A percentile compares a stretch with the other conserved stretches of the same genome.
Evolutionary conservation across 1,140 invertebrate genomes (phyloP).

Genomic region (Sminthurides bifidus): DNA sequence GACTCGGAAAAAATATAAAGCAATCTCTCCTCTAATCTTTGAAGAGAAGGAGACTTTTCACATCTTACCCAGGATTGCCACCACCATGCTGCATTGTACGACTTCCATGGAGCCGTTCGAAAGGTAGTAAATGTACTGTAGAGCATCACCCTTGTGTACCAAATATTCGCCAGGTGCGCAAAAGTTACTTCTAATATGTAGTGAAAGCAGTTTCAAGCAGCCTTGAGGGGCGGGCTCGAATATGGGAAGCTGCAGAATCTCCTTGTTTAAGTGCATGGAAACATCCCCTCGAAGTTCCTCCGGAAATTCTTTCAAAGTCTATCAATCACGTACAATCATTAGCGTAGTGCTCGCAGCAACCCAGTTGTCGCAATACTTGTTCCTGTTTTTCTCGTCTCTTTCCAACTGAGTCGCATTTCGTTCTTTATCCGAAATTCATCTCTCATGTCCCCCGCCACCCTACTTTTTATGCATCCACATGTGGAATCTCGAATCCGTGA

Average conservation of each 20-base stretch:
- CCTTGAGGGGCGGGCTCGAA: conserved; percentile 80
- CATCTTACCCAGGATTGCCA: conserved; percentile 84
- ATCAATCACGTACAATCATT: conserved; percentile 28
- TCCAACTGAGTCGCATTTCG: too few relatives aligned
- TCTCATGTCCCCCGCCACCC: too few relatives aligned
- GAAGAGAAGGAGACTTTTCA: neutral
- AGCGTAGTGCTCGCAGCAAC: neutral
- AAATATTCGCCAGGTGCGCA: conserved; percentile 93
- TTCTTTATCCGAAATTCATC: too few relatives aligned
- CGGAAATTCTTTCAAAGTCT: conserved; percentile 93
- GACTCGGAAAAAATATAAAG: neutral
- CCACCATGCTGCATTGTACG: conserved; percentile 93
- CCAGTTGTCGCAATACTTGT: too few relatives aligned
- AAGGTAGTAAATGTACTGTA: conserved; percentile 90
- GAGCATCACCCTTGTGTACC: conserved; percentile 90
- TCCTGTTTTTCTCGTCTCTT: too few relatives aligned
- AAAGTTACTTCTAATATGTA: conserved; percentile 82
- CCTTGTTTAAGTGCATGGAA: conserved; percentile 86
- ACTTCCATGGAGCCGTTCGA: conserved; percentile 98
- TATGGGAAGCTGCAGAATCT: conserved; percentile 85
- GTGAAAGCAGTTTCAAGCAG: conserved; percentile 69
- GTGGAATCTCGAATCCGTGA: too few relatives aligned
- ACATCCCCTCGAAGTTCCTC: conserved; percentile 89
- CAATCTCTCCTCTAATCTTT: neutral
- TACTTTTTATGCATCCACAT: too few relatives aligned